Evolutionary conservation across 2,888 invertebrate species (phyloP), one percentile per base, ranked within the genome.

Genomic region (Pterostichus madidus): DNA sequence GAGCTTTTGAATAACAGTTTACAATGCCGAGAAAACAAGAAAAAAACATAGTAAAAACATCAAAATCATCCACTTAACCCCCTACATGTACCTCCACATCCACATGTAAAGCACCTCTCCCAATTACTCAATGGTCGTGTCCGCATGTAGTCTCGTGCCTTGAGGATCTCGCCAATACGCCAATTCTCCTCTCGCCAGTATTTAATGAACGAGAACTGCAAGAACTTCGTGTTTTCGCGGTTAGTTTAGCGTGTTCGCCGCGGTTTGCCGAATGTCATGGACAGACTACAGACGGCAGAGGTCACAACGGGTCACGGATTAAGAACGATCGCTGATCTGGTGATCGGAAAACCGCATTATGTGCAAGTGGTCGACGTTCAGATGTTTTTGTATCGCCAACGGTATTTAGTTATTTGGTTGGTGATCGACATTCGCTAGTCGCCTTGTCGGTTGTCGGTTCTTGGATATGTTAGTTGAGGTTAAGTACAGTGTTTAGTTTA

Each of bases 291-390:
- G 59, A 5, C 17, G 8, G 5, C 64, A 64, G 64, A 64, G 64
- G 64, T 64, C 64, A 64, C 11, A 11, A 64, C 35, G 64, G 64
- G 64, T 64, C 64, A 64, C 64, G 64, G 64, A 64, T 64, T 64
- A 64, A 64, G 64, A 64, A 64, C 64, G 64, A 64, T 64, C 32
- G 64, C 64, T 35, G 64, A 32, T 64, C 64, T 32, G 35, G n/a
- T 64, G 64, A 35, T 32, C 64, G 35, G 64, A 35, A 64, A 64
- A 64, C 64, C 64, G 64, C 64, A 64, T 32, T 35, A 35, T 59
- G 59, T 59, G 17, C 59, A 24, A 59, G 53, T 59, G 59, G 24
- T 59, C 59, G 64, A 32, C 64, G 64, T 35, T 64, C 17, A 15
- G 64, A 32, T 35, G 64, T 35, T 64, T 64, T 64, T 64, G 49